Conservation (phyloP, 2,797 vertebrate species). For the Meda fulgida region DNA sequence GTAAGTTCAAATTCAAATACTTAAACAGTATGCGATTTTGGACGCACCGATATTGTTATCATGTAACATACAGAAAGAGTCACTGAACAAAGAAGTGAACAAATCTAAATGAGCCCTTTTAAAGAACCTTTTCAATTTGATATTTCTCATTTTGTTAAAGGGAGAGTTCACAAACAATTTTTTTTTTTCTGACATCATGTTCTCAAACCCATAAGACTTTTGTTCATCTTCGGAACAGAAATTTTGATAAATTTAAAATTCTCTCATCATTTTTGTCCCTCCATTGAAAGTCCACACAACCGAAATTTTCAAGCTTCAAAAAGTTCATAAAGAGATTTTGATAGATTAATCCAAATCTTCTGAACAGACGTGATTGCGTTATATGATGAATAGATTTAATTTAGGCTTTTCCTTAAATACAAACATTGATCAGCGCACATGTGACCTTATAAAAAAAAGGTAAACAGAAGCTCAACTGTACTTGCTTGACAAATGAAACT, state of each 20-base stretch:
- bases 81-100: background rate
- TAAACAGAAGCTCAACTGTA: too few species aligned
- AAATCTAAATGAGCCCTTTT: background rate
- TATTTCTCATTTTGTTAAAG: too few species aligned
- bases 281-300: background rate
- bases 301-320: background rate
- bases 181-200: background rate
- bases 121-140: too few species aligned
- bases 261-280: background rate
- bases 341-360: background rate
- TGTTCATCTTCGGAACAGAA: background rate
- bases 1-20: too few species aligned
- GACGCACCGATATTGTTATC: background rate
- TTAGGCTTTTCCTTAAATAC: background rate
- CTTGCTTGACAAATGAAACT: too few species aligned
- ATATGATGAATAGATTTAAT: background rate
- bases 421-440: background rate
- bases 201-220: background rate
- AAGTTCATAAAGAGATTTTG: background rate
- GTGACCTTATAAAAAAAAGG: too few species aligned
- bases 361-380: background rate
- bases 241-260: background rate
- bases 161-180: too few species aligned
- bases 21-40: too few species aligned
- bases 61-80: background rate